Evolutionary conservation across 2,113 vertebrate genomes (phyloP).

Genomic region (Tragulus kanchil): DNA sequence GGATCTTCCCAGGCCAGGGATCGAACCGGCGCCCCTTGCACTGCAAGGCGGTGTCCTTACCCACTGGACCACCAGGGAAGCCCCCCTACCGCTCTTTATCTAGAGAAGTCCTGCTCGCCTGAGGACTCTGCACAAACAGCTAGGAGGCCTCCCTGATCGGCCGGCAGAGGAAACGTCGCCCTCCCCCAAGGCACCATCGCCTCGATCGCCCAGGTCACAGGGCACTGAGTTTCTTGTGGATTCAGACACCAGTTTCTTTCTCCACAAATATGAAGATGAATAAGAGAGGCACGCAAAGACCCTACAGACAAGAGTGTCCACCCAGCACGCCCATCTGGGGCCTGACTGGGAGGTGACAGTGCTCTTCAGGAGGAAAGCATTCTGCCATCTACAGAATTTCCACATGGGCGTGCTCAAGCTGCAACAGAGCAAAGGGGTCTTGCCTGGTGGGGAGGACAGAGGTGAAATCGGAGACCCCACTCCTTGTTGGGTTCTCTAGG

Average conservation of each 20-base stretch:
- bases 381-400: background rate
- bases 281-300: background rate
- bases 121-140: background rate
- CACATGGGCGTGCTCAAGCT: background rate
- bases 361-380: background rate
- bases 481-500: background rate
- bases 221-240: background rate
- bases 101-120: background rate
- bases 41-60: no score
- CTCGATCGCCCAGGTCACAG: background rate
- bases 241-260: background rate
- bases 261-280: background rate
- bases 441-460: background rate
- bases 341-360: background rate
- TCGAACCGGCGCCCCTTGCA: no score
- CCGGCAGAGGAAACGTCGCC: rapidly evolving
- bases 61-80: no score
- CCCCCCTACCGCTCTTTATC: background rate
- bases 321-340: background rate
- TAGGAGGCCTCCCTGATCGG: background rate
- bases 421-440: background rate
- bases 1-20: no score
- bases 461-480: background rate
- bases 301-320: background rate
- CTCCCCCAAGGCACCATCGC: rapidly evolving